Evolutionary conservation across 2,888 invertebrate genomes (phyloP).

Genomic region (Labia minor): DNA sequence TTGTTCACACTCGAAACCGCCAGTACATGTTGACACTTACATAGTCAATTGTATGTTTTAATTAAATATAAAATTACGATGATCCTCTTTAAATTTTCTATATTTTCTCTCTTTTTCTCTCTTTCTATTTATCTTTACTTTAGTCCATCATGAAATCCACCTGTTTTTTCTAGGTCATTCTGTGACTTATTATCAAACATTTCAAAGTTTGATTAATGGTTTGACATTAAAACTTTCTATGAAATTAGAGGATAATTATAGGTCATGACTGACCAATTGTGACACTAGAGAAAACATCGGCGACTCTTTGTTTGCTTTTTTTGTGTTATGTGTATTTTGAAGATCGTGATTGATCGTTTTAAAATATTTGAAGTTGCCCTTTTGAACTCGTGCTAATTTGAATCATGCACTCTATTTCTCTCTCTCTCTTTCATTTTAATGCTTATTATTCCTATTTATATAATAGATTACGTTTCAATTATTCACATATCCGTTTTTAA

Average conservation of each 20-base stretch:
- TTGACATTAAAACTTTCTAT: too few species aligned
- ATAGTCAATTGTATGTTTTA: too few species aligned
- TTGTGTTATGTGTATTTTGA: background rate
- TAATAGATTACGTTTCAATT: background rate
- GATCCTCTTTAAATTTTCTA: too few species aligned
- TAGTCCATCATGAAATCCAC: too few species aligned
- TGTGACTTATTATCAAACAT: too few species aligned
- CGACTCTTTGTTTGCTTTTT: background rate
- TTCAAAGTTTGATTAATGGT: too few species aligned
- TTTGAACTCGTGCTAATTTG: constrained; percentile 6
- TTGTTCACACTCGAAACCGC: background rate
- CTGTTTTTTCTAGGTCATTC: too few species aligned
- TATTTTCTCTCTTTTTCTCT: too few species aligned
- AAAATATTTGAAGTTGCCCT: background rate
- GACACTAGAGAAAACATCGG: background rate
- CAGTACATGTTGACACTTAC: background rate
- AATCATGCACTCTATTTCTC: background rate
- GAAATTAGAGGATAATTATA: background rate
- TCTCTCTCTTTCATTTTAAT: background rate
- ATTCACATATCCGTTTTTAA: too few species aligned
- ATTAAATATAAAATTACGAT: too few species aligned
- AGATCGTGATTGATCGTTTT: too few species aligned
- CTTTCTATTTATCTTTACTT: too few species aligned
- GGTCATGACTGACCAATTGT: background rate
- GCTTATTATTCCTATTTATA: background rate